Evolutionary conservation across 53 echinoderm and acorn worm genomes (phyloP).

Genomic region (Crossaster papposus): DNA sequence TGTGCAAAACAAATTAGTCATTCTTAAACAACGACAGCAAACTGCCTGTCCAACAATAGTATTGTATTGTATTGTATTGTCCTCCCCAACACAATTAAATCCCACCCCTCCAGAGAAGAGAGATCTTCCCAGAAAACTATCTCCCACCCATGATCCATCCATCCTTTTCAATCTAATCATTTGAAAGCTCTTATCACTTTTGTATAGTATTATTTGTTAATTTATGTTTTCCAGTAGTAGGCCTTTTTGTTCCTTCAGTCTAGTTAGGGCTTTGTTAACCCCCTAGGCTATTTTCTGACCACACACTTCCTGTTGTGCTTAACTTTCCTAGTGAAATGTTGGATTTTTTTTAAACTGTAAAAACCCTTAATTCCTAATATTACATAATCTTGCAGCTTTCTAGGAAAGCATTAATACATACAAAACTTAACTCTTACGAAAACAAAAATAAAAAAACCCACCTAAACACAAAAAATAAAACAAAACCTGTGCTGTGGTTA

Average conservation of each 20-base stretch:
- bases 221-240: not conserved
- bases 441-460: too few relatives aligned
- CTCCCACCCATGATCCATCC: not conserved
- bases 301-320: slow-evolving; percentile 23
- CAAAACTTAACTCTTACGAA: not conserved
- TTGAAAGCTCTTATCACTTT: not conserved
- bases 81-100: too few relatives aligned
- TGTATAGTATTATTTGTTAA: not conserved
- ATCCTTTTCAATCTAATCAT: slow-evolving; percentile 24
- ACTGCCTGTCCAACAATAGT: too few relatives aligned
- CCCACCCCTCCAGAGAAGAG: not conserved
- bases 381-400: not conserved
- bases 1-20: too few relatives aligned
- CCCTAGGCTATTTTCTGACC: not conserved
- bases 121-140: slow-evolving; percentile 17
- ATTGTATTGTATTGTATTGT: too few relatives aligned
- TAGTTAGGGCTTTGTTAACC: not conserved
- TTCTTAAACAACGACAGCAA: too few relatives aligned
- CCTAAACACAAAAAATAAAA: too few relatives aligned
- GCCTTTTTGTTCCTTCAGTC: not conserved
- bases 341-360: not conserved
- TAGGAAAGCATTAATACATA: not conserved
- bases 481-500: not conserved
- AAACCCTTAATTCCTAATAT: not conserved
- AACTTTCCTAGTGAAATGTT: not conserved